Base-by-base conservation (phyloP, 53 echinoderm and acorn worm genomes). In the Henricia sp. region DNA sequence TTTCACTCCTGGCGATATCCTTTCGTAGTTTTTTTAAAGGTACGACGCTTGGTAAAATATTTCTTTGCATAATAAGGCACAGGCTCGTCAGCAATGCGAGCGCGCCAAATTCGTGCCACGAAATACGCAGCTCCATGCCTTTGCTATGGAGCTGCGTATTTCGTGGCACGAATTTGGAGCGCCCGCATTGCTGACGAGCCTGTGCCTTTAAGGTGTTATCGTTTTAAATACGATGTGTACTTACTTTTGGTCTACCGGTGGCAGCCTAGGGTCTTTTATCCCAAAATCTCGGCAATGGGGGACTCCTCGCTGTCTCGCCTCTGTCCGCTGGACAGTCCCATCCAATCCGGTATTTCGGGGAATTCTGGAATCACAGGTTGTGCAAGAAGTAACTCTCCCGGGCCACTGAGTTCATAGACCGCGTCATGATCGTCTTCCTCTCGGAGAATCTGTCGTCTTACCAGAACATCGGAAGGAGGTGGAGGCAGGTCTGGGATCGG, bases 401-500 rank as follows among this genome's bases (percentile, higher is more conserved):
- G n/a, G 25, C 66, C 66, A 20, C 66, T 37, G 13, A 35, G 36
- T 37, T 37, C 36, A 13, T 37, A 13, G 19, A 4, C 27, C 0
- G 35, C 66, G 6, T 20, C 66, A 16, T 48, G 9, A 13, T 37
- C 35, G 19, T 9, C 27, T 0, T 65, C 66, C 2, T 20, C 66
- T 10, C 14, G 36, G 17, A 20, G 2, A 35, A 13, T 17, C 37
- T 17, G 66, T 17, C 27, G 36, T 13, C 37, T 35, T 35, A 2
- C 16, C 37, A 3, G 25, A n/a, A 37, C 3, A 4, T 20, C 66
- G 25, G 36, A 35, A 11, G 36, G 66, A 2, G 66, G 66, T 37
- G 66, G 66, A 2, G 66, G 66, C 3, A 65, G 66, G 66, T 65
- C 66, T 13, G 66, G 66, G 66, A 65, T 65, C 0, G 66, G 66